phyloP scores from a whole-genome alignment of 2,797 vertebrate genomes.

The Sebastes iracundus region DNA sequence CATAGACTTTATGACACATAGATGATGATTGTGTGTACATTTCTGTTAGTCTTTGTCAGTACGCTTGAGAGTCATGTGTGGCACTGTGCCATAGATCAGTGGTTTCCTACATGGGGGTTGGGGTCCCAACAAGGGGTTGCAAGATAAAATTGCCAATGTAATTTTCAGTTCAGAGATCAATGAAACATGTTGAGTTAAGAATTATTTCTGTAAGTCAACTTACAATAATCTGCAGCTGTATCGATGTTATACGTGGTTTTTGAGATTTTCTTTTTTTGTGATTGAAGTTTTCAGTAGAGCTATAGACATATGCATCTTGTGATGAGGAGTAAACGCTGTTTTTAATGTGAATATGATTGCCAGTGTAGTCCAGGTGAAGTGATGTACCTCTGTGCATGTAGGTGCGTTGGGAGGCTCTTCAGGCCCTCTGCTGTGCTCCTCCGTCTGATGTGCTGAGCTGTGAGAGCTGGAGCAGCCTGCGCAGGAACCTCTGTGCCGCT shows the following conservation, averaged over 20 bases:
- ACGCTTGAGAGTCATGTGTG: not conserved
- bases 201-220: not conserved
- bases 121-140: not conserved
- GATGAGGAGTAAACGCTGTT: not conserved
- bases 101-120: not conserved
- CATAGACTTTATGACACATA: accelerated
- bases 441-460: conserved; percentile 93
- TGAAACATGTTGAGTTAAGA: not conserved
- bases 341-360: not conserved
- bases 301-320: not conserved
- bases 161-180: not conserved
- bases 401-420: conserved; percentile 92
- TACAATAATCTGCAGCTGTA: too few relatives aligned
- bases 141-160: not conserved
- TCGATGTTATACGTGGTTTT: not conserved
- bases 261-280: not conserved
- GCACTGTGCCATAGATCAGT: not conserved
- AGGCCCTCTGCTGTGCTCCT: conserved; percentile 87
- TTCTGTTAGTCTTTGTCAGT: not conserved
- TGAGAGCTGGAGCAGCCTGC: conserved; percentile 90
- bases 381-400: conserved; percentile 51
- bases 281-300: too few relatives aligned
- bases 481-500: conserved; percentile 84
- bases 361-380: not conserved
- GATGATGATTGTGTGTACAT: too few relatives aligned